These are phyloP conservation scores for Ambastaia sidthimunki DNA, from an alignment of 2,797 vertebrate genomes.

Conservation along the genomic window DNA sequence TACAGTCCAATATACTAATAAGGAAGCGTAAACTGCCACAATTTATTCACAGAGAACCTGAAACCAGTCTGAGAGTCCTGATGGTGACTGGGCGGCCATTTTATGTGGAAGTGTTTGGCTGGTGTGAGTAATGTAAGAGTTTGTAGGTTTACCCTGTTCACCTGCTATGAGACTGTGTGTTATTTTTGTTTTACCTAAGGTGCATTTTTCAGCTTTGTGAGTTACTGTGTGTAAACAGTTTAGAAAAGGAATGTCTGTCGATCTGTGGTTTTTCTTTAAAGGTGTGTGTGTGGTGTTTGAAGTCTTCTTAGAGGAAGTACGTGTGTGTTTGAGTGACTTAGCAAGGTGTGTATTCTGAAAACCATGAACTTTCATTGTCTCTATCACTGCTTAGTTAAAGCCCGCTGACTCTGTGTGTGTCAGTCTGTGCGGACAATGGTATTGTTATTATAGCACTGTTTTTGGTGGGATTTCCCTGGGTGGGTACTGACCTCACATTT, in stretches of 20 bases:
- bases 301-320: not conserved
- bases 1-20: not conserved
- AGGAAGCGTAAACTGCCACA: not conserved
- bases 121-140: not conserved
- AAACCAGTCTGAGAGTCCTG: not conserved
- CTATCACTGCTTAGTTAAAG: conserved; percentile 14
- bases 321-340: conserved; percentile 33
- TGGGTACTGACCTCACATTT: conserved; percentile 15
- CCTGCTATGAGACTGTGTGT: conserved; percentile 9
- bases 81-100: not conserved
- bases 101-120: conserved; percentile 20
- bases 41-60: not conserved
- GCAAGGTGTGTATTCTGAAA: conserved; percentile 34
- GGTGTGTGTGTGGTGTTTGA: not conserved
- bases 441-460: not conserved
- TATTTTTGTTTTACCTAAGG: conserved; percentile 11
- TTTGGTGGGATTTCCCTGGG: conserved; percentile 39
- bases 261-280: not conserved
- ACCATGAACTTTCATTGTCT: conserved; percentile 34
- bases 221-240: conserved; percentile 6
- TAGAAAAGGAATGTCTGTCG: not conserved
- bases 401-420: conserved; percentile 10
- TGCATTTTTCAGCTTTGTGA: conserved; percentile 1
- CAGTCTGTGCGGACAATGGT: not conserved
- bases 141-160: conserved; percentile 29